Conservation (phyloP, 2,113 vertebrate genomes). For the Todiramphus saurophagus region DNA sequence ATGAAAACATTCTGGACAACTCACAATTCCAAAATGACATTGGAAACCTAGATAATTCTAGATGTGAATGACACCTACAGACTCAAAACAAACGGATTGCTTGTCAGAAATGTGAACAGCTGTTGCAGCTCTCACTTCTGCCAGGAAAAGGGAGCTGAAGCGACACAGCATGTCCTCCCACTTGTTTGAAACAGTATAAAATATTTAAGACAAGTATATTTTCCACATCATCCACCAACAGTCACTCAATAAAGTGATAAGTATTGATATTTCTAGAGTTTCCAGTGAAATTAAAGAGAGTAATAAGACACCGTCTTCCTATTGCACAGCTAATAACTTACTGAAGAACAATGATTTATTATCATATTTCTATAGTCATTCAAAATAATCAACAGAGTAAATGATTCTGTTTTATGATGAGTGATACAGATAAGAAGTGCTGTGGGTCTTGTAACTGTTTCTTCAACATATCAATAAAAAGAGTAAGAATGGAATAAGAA, state of each 20-base stretch:
- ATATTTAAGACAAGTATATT: conserved; percentile 10
- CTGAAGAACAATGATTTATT: not conserved
- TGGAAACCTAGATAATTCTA: not conserved
- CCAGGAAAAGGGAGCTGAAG: not conserved
- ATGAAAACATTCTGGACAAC: not conserved
- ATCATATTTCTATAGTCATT: not conserved
- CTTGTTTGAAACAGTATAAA: not conserved
- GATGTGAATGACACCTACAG: not conserved
- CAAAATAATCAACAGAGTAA: not conserved
- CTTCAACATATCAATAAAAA: not conserved
- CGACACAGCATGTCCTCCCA: not conserved
- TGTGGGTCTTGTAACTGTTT: not conserved
- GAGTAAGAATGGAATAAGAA: not conserved
- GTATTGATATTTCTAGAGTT: not conserved
- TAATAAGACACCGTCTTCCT: not conserved
- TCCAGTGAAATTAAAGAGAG: not conserved
- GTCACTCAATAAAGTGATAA: not conserved
- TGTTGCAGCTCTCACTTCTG: not conserved
- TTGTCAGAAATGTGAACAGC: not conserved
- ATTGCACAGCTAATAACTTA: not conserved
- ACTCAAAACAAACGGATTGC: not conserved
- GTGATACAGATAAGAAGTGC: not conserved
- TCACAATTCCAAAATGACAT: not conserved
- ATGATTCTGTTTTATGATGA: not conserved
- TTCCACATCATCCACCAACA: not conserved